Percentiles rank a stretch among this genome's conserved stretches.
Evolutionary conservation across 2,888 invertebrate genomes (phyloP).

Genomic region (Agrypnus murinus): DNA sequence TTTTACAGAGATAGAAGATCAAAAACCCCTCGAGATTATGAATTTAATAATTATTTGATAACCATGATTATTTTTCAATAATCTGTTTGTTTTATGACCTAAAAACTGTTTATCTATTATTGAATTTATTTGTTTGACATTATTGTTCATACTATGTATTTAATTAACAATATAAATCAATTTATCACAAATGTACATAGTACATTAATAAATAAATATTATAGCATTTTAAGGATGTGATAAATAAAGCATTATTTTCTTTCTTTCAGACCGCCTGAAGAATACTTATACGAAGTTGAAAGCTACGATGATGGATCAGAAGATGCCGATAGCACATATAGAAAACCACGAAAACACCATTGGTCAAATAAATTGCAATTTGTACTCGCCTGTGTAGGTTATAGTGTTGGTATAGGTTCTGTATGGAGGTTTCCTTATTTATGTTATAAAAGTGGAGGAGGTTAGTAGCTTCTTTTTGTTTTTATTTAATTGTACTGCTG

Average conservation of each 20-base stretch:
- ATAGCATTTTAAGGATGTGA: neutral
- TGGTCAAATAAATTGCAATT: conserved; percentile 94
- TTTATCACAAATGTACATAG: no score
- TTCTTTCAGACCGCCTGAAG: conserved; percentile 80
- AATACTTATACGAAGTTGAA: conserved; percentile 83
- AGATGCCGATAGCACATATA: conserved; percentile 79
- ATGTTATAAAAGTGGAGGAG: conserved; percentile 93
- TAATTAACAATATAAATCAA: neutral
- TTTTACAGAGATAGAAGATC: no score
- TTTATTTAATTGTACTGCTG: no score
- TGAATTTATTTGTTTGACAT: no score
- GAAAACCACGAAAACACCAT: conserved; percentile 86
- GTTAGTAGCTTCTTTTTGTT: conserved; percentile 74
- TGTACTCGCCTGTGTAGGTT: conserved; percentile 90
- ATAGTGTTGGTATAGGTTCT: conserved; percentile 91
- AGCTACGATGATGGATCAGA: conserved; percentile 84
- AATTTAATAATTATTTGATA: no score
- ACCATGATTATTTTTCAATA: no score
- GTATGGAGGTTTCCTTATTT: conserved; percentile 96
- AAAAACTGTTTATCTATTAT: no score
- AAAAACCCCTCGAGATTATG: no score
- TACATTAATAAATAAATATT: no score
- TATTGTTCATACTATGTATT: neutral
- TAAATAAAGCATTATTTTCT: conserved; percentile 2
- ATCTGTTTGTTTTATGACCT: no score